phyloP scores from a whole-genome alignment of 2,888 invertebrate species.

The Epistrophe grossulariae region DNA sequence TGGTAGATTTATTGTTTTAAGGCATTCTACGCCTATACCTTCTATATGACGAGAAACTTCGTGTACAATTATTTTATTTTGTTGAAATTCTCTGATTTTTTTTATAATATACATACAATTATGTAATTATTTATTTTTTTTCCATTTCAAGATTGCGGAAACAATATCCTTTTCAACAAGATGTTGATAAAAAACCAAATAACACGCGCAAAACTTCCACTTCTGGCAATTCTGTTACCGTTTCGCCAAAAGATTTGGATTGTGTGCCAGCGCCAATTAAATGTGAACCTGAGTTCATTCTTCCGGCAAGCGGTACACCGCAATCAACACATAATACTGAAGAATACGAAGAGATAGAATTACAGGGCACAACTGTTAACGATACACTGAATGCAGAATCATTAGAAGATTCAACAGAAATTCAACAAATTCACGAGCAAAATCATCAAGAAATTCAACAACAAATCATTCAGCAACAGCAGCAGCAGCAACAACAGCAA shows the following conservation, averaged over 20 bases:
- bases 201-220: conserved; percentile 43
- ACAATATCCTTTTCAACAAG: conserved; percentile 81
- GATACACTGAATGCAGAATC: conserved; percentile 79
- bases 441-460: conserved; percentile 77
- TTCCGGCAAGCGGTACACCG: conserved; percentile 78
- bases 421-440: conserved; percentile 77
- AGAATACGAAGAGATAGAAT: conserved; percentile 82
- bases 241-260: conserved; percentile 75
- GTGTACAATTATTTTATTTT: too few species aligned
- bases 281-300: conserved; percentile 81
- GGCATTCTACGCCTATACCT: too few species aligned
- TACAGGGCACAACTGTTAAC: conserved; percentile 79
- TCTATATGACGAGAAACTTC: too few species aligned
- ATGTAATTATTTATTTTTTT: background rate
- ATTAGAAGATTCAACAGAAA: conserved; percentile 77
- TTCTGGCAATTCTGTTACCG: conserved; percentile 36
- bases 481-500: conserved; percentile 77
- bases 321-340: conserved; percentile 80
- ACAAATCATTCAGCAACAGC: conserved; percentile 70
- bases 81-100: too few species aligned
- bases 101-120: too few species aligned
- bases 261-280: conserved; percentile 78
- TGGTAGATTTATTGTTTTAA: too few species aligned
- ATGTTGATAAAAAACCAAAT: conserved; percentile 58
- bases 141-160: conserved; percentile 80